phyloP scores from a whole-genome alignment of 2,888 invertebrate species.

The Eucera pruinosa region DNA sequence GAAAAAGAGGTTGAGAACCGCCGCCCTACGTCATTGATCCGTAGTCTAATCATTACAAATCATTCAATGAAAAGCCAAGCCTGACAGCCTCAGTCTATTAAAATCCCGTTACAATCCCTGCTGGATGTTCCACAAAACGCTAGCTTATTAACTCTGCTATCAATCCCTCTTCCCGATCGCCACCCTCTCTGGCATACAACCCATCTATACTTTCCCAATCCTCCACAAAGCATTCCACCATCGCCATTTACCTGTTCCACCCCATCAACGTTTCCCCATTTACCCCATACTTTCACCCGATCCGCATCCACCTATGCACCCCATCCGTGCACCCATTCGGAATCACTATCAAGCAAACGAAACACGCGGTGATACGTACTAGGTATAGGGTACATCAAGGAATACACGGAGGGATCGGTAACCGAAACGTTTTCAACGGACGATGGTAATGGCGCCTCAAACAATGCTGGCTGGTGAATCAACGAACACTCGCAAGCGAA shows the following conservation, averaged over 20 bases:
- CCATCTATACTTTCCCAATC: too few species aligned
- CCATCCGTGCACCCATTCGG: slow-evolving; percentile 4
- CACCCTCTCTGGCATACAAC: too few species aligned
- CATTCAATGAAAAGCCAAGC: neutral
- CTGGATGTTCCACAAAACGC: neutral
- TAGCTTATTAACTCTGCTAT: slow-evolving; percentile 7
- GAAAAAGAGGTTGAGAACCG: too few species aligned
- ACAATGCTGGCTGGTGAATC: slow-evolving; percentile 66
- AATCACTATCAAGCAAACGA: slow-evolving; percentile 6
- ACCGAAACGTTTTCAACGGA: slow-evolving; percentile 53
- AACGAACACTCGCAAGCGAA: slow-evolving; percentile 23
- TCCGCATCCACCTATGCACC: neutral
- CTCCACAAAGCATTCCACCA: neutral
- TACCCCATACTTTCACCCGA: neutral
- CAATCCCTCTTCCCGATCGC: neutral
- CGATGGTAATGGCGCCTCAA: slow-evolving; percentile 65
- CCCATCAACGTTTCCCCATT: slow-evolving; percentile 8
- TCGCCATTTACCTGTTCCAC: slow-evolving; percentile 1
- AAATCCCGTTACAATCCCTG: neutral
- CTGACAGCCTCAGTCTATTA: neutral
- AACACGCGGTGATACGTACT: neutral
- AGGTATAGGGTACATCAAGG: too few species aligned
- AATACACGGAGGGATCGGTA: slow-evolving; percentile 43
- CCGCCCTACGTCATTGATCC: too few species aligned
- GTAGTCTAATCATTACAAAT: too few species aligned